Base-by-base conservation (phyloP, 2,888 invertebrate genomes). In the Tinea pellionella region DNA sequence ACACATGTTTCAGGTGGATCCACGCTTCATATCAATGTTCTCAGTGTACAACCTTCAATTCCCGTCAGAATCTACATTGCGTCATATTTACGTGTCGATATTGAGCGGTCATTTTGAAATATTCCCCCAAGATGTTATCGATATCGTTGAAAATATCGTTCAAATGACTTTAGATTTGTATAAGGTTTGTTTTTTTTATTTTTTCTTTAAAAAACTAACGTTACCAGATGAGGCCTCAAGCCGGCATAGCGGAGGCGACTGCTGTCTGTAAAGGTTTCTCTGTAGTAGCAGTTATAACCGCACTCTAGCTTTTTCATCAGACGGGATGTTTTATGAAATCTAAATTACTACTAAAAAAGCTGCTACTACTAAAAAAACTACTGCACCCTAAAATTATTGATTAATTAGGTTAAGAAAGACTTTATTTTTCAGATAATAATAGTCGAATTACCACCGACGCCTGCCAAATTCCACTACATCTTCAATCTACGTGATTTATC, bases 391-490 rank as follows among this genome's bases (percentile, higher is more conserved):
- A n/a, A n/a, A n/a, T n/a, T n/a, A n/a, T n/a, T n/a, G n/a, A n/a
- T n/a, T n/a, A n/a, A n/a, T n/a, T n/a, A n/a, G n/a, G n/a, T n/a
- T n/a, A n/a, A n/a, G n/a, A n/a, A n/a, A n/a, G n/a, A n/a, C n/a
- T n/a, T n/a, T n/a, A n/a, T n/a, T n/a, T 24, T 59, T 59, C 13
- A 93, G 93, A 88, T 89, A 66, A 89, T 95, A 43, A 91, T 94
- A 62, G 86, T 89, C 16, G 93, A 95, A 63, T 83, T 97, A 60
- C 95, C 96, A 0, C 96, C 97, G 1, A 97, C 96, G 0, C 97
- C 97, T 0, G 93, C 94, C 4, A 96, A 96, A 78, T 97, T 97
- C 82, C 97, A 97, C 84, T 97, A 97, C 81, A 94, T 96, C 66
- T 97, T 97, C 86, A 97, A 97, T 80, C 90, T 97, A 77, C 90